Evolutionary conservation across 2,888 invertebrate genomes (phyloP).

Genomic region (Cryptus armator): DNA sequence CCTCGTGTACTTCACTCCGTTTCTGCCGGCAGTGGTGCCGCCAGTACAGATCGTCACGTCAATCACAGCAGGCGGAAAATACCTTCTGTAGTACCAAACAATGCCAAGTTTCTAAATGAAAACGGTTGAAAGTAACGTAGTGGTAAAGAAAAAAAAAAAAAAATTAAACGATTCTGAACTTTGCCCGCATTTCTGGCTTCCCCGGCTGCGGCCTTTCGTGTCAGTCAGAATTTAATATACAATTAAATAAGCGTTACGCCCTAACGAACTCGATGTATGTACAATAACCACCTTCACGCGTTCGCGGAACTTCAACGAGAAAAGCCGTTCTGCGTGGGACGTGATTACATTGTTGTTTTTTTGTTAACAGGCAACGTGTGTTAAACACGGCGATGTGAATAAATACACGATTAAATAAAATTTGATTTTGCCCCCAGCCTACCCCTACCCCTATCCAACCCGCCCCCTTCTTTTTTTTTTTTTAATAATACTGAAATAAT

Average conservation of each 20-base stretch:
- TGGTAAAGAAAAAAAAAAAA: constrained; percentile 17
- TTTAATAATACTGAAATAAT: constrained; percentile 12
- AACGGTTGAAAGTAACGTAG: background rate
- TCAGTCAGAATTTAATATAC: background rate
- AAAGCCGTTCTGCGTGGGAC: background rate
- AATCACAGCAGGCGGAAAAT: constrained; percentile 54
- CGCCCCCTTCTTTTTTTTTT: background rate
- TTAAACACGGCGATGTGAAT: background rate
- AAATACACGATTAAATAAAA: background rate
- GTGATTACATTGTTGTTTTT: too few relatives aligned
- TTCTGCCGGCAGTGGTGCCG: background rate
- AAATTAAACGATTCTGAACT: constrained; percentile 37
- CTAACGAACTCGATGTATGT: background rate
- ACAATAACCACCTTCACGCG: background rate
- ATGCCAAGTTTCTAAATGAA: constrained; percentile 33
- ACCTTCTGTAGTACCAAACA: constrained; percentile 21
- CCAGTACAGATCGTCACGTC: constrained; percentile 35
- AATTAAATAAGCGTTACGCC: constrained; percentile 24
- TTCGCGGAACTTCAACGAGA: background rate
- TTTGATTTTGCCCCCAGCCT: background rate
- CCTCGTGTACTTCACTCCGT: constrained; percentile 9
- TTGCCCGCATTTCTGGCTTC: constrained; percentile 3
- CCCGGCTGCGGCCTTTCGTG: background rate
- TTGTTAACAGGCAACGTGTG: too few relatives aligned
- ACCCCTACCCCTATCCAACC: too few relatives aligned